Evolutionary conservation across 2,888 invertebrate species (phyloP).

Genomic region (Notocelia uddmanniana): DNA sequence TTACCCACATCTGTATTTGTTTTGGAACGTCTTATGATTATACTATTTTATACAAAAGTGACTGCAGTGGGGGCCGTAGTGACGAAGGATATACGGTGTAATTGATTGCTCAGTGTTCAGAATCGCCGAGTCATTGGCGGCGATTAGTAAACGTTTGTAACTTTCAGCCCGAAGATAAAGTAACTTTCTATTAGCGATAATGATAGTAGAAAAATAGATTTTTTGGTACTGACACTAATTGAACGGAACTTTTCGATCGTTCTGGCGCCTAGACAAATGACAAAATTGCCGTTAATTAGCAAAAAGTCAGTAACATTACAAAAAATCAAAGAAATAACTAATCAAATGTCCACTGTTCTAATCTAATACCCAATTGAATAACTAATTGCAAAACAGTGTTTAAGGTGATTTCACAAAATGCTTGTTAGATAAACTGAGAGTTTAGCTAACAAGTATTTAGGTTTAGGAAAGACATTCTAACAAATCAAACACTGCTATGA

Average conservation of each 20-base stretch:
- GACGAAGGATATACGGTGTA: conserved; percentile 37
- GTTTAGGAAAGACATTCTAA: conserved; percentile 55
- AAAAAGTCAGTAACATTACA: not conserved
- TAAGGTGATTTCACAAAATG: not conserved
- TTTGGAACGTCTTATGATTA: not conserved
- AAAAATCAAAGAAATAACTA: not conserved
- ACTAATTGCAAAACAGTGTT: too few species aligned
- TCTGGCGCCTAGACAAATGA: not conserved
- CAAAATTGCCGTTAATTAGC: not conserved
- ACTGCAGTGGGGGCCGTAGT: conserved; percentile 25
- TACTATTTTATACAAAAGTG: conserved; percentile 26
- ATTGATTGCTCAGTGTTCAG: conserved; percentile 42
- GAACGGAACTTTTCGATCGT: not conserved
- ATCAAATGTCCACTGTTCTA: too few species aligned
- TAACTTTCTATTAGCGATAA: conserved; percentile 33
- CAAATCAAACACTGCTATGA: conserved; percentile 67
- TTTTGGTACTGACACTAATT: not conserved
- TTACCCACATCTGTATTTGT: not conserved
- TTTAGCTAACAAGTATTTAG: not conserved
- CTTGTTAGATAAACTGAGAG: not conserved
- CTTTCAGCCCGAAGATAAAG: conserved; percentile 30
- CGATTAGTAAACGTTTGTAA: conserved; percentile 43
- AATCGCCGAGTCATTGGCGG: conserved; percentile 37
- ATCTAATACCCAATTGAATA: too few species aligned
- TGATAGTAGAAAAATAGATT: conserved; percentile 6